Evolutionary conservation across 2,113 vertebrate species (phyloP), one percentile per base, ranked within the genome.

Genomic region (Trichomycterus rosablanca): DNA sequence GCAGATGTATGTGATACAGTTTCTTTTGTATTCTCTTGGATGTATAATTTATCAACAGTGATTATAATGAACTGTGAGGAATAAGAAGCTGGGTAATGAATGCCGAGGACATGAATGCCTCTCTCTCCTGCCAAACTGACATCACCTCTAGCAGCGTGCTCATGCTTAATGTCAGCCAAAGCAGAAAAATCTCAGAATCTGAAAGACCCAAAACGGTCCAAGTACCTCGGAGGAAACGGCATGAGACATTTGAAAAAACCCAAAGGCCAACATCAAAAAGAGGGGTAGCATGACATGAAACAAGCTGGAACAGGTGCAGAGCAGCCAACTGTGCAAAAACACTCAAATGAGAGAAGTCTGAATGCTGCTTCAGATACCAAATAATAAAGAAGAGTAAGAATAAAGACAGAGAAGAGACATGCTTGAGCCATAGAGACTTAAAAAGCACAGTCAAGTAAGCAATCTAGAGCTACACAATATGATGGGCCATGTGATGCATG

Each of bases 1-100:
- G 39, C 8, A 18, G 45, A 58, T 59, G 61, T 52, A 28, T 39
- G 37, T 54, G 49, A 62, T 35, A 68, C 46, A 64, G 54, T 59
- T 30, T 55, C 44, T 64, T 49, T 63, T 44, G 19, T 16, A 87
- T 88, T 86, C 85, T 75, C 81, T 89, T 87, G 80, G 84, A 89
- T 88, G 85, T 86, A 89, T 86, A 85, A 89, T 89, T 89, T 74
- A 88, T 74, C 78, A 81, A 65, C 78, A 79, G 77, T 79, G 81
- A 89, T 88, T 86, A 88, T 78, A 79, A 72, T 73, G 71, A 76
- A 77, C 84, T 74, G 80, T 80, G 76, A 67, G 74, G 75, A 77
- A 79, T 35, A 70, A 72, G 48, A 26, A 34, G 68, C 64, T 49
- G 55, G 63, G 60, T 62, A 59, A 74, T 55, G 59, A 65, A 70